These are phyloP conservation scores for Raja brachyura DNA, from an alignment of 2,113 vertebrate genomes.

Conservation along the genomic window DNA sequence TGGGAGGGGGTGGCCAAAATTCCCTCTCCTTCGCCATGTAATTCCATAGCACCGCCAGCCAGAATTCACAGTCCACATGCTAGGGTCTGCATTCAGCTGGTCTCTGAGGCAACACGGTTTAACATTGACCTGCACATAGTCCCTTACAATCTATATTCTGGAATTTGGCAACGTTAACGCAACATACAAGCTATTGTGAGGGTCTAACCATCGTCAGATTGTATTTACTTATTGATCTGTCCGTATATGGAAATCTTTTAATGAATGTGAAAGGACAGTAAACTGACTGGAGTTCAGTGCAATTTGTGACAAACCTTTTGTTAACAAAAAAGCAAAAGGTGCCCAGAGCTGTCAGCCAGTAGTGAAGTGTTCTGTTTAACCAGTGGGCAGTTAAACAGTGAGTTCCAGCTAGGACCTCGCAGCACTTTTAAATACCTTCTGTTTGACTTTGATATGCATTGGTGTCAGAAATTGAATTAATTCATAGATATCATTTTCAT, in stretches of 20 bases:
- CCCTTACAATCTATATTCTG: neutral
- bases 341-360: neutral
- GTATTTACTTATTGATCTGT: neutral
- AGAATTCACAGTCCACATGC: neutral
- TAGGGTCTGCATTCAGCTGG: neutral
- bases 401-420: neutral
- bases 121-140: neutral
- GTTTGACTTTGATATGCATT: neutral
- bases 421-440: neutral
- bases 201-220: neutral
- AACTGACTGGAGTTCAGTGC: neutral
- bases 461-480: neutral
- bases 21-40: neutral
- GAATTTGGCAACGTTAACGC: neutral
- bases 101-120: neutral
- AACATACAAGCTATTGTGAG: no score
- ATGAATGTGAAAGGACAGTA: neutral
- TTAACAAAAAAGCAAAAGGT: neutral
- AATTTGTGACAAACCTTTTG: neutral
- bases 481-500: neutral
- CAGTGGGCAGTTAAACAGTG: neutral
- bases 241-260: neutral
- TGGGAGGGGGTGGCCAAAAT: neutral
- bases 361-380: neutral
- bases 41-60: neutral